Conservation (phyloP, 2,888 invertebrate species). For the Lottia scabra region DNA sequence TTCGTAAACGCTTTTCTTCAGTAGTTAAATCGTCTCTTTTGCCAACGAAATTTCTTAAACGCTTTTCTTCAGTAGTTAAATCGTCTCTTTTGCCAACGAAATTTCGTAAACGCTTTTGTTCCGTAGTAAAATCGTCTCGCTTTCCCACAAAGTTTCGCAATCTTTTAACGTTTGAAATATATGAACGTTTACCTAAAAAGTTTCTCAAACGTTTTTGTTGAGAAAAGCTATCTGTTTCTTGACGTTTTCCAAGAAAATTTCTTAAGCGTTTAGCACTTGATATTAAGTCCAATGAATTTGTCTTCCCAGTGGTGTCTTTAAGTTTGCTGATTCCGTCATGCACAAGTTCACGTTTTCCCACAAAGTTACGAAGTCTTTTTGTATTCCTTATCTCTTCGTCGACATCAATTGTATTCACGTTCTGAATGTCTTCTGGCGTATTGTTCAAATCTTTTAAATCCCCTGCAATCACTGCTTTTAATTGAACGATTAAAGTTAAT, state of each 20-base stretch:
- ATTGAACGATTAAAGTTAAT: no score
- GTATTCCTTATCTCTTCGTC: no score
- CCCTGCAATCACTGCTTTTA: no score
- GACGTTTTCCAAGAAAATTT: conserved; percentile 25
- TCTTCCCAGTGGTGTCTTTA: neutral
- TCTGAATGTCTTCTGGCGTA: no score
- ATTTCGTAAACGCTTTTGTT: conserved; percentile 5
- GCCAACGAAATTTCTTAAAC: conserved; percentile 15
- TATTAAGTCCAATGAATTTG: no score
- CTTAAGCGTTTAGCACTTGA: conserved; percentile 13
- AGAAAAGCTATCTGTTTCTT: neutral
- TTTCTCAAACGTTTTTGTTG: conserved; percentile 3
- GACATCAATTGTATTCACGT: no score
- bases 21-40: conserved; percentile 1
- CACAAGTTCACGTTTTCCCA: conserved; percentile 14
- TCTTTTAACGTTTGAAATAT: conserved; percentile 7
- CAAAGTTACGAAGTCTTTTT: conserved; percentile 20
- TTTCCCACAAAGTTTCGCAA: conserved; percentile 22
- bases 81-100: conserved; percentile 7
- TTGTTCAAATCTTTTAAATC: no score
- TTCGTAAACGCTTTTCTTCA: conserved; percentile 12
- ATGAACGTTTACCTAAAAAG: conserved; percentile 5
- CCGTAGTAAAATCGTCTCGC: neutral
- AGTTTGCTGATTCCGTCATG: neutral
- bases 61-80: neutral